A percentile compares a stretch with the other conserved stretches of the same genome.
These are phyloP conservation scores for Spongilla lacustris DNA, from an alignment of 37 sponge, comb jelly and placozoan genomes.

Conservation along the genomic window DNA sequence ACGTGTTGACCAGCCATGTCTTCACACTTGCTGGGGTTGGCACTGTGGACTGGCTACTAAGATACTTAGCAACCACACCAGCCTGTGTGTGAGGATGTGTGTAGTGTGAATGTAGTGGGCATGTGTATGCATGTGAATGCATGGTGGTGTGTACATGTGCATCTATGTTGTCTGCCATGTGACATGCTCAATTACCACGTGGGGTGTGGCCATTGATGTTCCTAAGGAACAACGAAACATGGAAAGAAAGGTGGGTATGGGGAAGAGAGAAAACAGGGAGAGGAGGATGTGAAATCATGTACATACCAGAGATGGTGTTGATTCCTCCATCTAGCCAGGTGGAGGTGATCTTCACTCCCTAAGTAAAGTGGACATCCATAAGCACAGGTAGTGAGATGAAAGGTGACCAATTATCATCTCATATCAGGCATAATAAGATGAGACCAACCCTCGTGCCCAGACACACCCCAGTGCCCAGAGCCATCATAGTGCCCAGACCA, in stretches of 20 bases:
- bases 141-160: too few species aligned
- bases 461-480: too few species aligned
- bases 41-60: not conserved
- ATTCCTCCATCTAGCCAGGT: constrained; percentile 31
- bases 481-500: not conserved
- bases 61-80: not conserved
- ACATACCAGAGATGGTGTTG: constrained; percentile 31
- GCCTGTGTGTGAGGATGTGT: not conserved
- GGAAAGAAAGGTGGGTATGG: too few species aligned
- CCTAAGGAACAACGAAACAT: constrained; percentile 10
- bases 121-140: too few species aligned
- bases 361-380: too few species aligned
- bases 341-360: constrained; percentile 57
- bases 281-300: not conserved
- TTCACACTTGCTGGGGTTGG: not conserved
- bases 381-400: too few species aligned
- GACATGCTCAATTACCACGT: constrained; percentile 18
- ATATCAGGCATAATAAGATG: too few species aligned
- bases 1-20: not conserved
- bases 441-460: too few species aligned
- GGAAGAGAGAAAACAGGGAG: too few species aligned
- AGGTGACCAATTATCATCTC: too few species aligned
- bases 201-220: constrained; percentile 62
- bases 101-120: too few species aligned
- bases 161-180: too few species aligned